Percentiles rank a stretch among this genome's conserved stretches.
phyloP scores from a whole-genome alignment of 2,113 vertebrate genomes.

The Mus pahari region DNA sequence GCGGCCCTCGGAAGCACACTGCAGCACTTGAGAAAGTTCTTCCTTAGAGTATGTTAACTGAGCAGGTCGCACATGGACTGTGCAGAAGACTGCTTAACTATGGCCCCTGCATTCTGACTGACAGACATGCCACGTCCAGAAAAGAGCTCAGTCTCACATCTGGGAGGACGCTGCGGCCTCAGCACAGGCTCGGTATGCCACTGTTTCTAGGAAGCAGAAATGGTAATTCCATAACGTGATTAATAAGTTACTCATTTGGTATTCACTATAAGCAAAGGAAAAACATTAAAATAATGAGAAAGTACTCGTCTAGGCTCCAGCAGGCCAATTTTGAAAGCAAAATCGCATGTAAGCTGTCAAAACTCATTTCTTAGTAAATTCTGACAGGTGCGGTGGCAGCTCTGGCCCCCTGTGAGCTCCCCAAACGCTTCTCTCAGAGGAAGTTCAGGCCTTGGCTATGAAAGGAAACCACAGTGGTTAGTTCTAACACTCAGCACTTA shows the following conservation, averaged over 20 bases:
- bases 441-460: slow-evolving; percentile 20
- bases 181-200: not conserved
- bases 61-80: not conserved
- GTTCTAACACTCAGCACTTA: slow-evolving; percentile 50
- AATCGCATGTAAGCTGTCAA: slow-evolving; percentile 64
- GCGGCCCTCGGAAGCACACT: not conserved
- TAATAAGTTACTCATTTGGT: slow-evolving; percentile 44
- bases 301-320: not conserved
- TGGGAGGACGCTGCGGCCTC: not conserved
- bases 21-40: not conserved
- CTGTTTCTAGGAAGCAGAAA: slow-evolving; percentile 38
- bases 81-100: not conserved
- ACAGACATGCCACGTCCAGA: not conserved
- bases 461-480: slow-evolving; percentile 79
- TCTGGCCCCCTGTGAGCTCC: not conserved
- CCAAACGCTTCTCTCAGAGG: slow-evolving; percentile 2
- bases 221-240: slow-evolving; percentile 43
- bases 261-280: slow-evolving; percentile 42
- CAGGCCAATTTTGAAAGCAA: slow-evolving; percentile 71
- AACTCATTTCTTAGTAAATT: slow-evolving; percentile 65
- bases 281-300: slow-evolving; percentile 59
- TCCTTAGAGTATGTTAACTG: not conserved
- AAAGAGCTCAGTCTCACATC: not conserved
- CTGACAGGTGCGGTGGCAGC: slow-evolving; percentile 18
- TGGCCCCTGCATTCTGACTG: not conserved